Evolutionary conservation across 2,888 invertebrate species (phyloP).

Genomic region (Drosophila meridiana): DNA sequence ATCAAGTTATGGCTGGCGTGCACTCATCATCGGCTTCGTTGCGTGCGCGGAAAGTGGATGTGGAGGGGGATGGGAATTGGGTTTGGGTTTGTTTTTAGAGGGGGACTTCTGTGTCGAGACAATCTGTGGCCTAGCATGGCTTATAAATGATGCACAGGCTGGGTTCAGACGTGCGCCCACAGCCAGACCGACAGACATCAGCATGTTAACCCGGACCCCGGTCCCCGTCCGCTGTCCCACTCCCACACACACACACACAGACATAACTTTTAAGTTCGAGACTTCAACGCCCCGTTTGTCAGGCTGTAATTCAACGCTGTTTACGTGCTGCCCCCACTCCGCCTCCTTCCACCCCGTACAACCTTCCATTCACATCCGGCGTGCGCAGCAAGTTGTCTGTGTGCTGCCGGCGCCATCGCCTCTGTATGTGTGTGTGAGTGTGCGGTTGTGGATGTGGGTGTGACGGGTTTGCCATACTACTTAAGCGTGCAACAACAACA

Average conservation of each 20-base stretch:
- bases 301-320: conserved; percentile 78
- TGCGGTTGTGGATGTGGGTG: conserved; percentile 19
- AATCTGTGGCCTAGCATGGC: conserved; percentile 78
- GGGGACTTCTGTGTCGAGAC: conserved; percentile 64
- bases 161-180: conserved; percentile 37
- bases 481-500: conserved; percentile 63
- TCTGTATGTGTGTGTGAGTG: conserved; percentile 13
- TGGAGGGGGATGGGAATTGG: conserved; percentile 5
- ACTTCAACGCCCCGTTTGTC: conserved; percentile 79
- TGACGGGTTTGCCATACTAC: conserved; percentile 52
- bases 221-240: not conserved
- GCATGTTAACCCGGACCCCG: conserved; percentile 10
- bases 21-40: conserved; percentile 74
- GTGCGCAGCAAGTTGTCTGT: conserved; percentile 47
- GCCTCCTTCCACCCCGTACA: not conserved
- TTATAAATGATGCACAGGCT: conserved; percentile 78
- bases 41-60: conserved; percentile 51
- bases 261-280: conserved; percentile 77
- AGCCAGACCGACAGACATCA: conserved; percentile 19
- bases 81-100: conserved; percentile 2
- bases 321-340: conserved; percentile 60
- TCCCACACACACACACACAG: conserved; percentile 34
- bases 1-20: conserved; percentile 68
- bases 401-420: conserved; percentile 31
- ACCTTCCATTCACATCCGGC: conserved; percentile 32